Conservation (phyloP, 1,140 invertebrate genomes). For the Helicoverpa armigera region DNA sequence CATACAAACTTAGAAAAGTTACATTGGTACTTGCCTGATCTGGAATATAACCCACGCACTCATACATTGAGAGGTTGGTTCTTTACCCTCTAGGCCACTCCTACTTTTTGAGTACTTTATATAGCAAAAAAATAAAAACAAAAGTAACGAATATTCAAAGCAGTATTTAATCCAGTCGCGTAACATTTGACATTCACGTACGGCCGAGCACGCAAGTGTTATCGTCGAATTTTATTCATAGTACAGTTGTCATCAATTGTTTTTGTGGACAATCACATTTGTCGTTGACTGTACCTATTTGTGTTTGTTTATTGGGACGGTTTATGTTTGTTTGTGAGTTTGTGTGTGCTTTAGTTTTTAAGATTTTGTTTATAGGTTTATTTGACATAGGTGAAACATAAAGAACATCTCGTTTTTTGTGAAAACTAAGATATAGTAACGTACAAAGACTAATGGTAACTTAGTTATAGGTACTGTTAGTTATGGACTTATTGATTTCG, state of each 20-base stretch:
- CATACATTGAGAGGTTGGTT: too few species aligned
- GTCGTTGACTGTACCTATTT: slow-evolving; percentile 31
- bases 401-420: too few species aligned
- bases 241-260: slow-evolving; percentile 28
- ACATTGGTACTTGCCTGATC: too few species aligned
- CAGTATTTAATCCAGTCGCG: slow-evolving; percentile 37
- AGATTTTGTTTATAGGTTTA: background rate
- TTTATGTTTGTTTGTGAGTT: background rate
- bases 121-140: background rate
- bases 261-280: slow-evolving; percentile 30
- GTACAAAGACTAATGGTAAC: too few species aligned
- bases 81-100: too few species aligned
- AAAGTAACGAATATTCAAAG: background rate
- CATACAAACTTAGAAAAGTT: too few species aligned
- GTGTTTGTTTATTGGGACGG: slow-evolving; percentile 4
- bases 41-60: too few species aligned
- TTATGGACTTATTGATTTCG: too few species aligned
- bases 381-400: background rate
- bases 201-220: slow-evolving; percentile 58
- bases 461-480: too few species aligned
- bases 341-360: background rate
- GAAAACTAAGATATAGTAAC: too few species aligned
- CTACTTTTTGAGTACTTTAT: too few species aligned
- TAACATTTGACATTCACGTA: slow-evolving; percentile 62
- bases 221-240: slow-evolving; percentile 39